Conservation (phyloP, 2,888 invertebrate species). For the Thecocarcelia acutangulata region DNA sequence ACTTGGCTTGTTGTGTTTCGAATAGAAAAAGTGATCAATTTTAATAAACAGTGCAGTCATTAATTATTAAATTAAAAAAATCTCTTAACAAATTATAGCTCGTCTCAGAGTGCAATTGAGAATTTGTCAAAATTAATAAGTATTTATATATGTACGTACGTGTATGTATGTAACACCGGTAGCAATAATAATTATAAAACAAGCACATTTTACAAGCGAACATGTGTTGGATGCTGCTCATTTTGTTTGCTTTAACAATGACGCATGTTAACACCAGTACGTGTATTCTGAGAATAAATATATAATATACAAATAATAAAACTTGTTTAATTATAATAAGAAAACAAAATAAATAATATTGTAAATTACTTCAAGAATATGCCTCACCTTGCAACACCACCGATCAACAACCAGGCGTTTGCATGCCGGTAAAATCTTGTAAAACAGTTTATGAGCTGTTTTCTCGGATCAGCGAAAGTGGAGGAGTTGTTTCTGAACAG, state of each 20-base stretch:
- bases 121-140: too few relatives aligned
- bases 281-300: conserved; percentile 25
- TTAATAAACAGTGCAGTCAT: too few relatives aligned
- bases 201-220: background rate
- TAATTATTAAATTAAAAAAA: too few relatives aligned
- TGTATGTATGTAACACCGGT: too few relatives aligned
- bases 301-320: background rate
- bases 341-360: background rate
- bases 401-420: conserved; percentile 24
- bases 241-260: conserved; percentile 2
- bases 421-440: conserved; percentile 53
- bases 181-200: background rate
- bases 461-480: conserved; percentile 7
- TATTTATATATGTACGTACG: too few relatives aligned
- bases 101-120: too few relatives aligned
- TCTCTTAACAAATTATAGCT: too few relatives aligned
- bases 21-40: too few relatives aligned
- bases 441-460: conserved; percentile 37
- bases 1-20: too few relatives aligned
- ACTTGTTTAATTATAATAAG: background rate
- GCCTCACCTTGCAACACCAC: conserved; percentile 17
- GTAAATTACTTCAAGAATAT: conserved; percentile 30
- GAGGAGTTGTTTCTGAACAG: conserved; percentile 18
- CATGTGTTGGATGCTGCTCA: conserved; percentile 6
- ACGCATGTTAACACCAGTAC: conserved; percentile 32